Evolutionary conservation across 2,888 invertebrate species (phyloP).

Genomic region (Sphaerophoria rueppellii): DNA sequence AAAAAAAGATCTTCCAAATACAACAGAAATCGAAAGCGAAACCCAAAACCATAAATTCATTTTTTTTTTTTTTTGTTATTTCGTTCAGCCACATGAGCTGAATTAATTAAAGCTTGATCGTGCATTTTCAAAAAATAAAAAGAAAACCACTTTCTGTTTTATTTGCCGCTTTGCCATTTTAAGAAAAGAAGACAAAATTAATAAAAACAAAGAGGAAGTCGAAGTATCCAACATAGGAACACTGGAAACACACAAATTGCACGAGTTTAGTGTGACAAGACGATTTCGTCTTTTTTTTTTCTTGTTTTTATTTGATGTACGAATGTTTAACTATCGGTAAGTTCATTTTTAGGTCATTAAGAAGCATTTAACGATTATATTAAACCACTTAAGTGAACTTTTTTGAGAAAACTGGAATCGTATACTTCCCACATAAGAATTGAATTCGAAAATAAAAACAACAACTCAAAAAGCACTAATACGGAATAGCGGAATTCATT

Average conservation of each 20-base stretch:
- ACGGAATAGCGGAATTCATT: too few species aligned
- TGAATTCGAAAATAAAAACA: background rate
- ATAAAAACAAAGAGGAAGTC: constrained; percentile 1
- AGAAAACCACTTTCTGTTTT: constrained; percentile 27
- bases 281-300: background rate
- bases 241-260: background rate
- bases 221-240: background rate
- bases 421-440: background rate
- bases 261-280: background rate
- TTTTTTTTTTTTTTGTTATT: constrained; percentile 12
- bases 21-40: constrained; percentile 34
- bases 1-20: constrained; percentile 21
- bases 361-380: constrained; percentile 3
- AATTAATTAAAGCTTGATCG: constrained; percentile 29
- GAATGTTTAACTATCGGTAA: background rate
- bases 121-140: background rate
- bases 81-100: constrained; percentile 25
- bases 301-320: constrained; percentile 6
- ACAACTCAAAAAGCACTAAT: background rate
- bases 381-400: background rate
- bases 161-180: constrained; percentile 13
- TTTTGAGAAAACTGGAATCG: background rate
- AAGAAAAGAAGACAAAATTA: background rate
- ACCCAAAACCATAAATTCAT: constrained; percentile 1
- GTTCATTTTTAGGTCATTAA: constrained; percentile 9